Evolutionary conservation across 2,888 invertebrate species (phyloP), one percentile per base, ranked within the genome.

Genomic region (Sturmia bella): DNA sequence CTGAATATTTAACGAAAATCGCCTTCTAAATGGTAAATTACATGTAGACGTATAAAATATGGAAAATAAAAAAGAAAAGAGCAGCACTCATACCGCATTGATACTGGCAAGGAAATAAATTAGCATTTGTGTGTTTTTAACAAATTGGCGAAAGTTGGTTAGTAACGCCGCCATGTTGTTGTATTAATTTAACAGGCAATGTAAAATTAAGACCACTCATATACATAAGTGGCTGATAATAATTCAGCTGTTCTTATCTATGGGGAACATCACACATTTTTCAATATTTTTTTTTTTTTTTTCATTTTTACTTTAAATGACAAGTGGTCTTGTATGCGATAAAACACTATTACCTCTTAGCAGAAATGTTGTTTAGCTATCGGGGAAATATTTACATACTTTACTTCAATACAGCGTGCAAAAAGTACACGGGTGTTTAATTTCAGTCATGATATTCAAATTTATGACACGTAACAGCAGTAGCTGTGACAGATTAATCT

Each of bases 91-190:
- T 50, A 13, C 32, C 63, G 57, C 41, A 57, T 13, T 19, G 48
- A 21, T 66, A 66, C 52, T 66, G 78, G 57, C 66, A 72, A 37
- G 64, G 24, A 78, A 64, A 82, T 82, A 74, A 82, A 74, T 78
- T 78, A 78, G 70, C 39, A 64, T 74, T 81, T 59, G 4, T 59
- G 43, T 50, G 52, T 61, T 41, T 61, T 72, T 59, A 57, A 72
- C 78, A 82, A 82, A 82, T 82, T 82, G 82, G 82, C 78, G 82
- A 82, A 82, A 82, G 82, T 78, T 78, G 52, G 69, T 39, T 48
- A 73, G 54, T 61, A n/a, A n/a, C n/a, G n/a, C n/a, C n/a, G 57
- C 17, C 64, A 27, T 43, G 54, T 41, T 59, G 57, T 57, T 61
- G 56, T 56, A 24, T 27, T 12, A 61, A 43, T 59, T 19, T 56